Conservation (phyloP, 2,797 vertebrate species). For the Artibeus jamaicensis region DNA sequence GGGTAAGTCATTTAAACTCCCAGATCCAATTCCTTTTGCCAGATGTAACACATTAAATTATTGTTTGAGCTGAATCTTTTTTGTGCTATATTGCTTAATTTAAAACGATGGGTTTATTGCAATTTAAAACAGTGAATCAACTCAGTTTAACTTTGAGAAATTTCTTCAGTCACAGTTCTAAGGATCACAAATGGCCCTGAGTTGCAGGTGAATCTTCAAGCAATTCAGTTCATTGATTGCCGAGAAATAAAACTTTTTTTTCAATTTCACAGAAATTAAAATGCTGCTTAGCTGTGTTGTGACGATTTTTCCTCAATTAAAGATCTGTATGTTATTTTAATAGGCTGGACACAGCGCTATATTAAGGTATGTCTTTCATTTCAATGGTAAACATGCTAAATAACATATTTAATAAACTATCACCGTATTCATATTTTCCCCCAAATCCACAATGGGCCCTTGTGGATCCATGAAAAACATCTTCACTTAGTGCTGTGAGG, state of each 20-base stretch:
- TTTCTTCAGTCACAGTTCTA: background rate
- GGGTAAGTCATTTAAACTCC: constrained; percentile 28
- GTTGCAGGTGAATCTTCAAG: background rate
- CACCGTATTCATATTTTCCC: background rate
- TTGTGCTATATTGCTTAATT: background rate
- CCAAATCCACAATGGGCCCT: background rate
- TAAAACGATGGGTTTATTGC: background rate
- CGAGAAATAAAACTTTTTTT: background rate
- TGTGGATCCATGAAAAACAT: background rate
- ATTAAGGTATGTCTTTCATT: background rate
- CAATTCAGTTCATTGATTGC: background rate
- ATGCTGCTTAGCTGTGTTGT: background rate
- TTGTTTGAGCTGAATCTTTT: background rate
- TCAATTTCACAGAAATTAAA: background rate
- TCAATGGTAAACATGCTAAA: background rate
- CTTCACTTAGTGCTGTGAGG: background rate
- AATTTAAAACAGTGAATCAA: constrained; percentile 5
- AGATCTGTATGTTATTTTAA: background rate
- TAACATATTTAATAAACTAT: background rate
- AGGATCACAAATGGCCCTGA: background rate
- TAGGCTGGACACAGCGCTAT: background rate
- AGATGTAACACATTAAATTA: background rate
- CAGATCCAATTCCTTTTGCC: background rate
- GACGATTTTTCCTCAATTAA: background rate
- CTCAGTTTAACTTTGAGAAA: background rate